phyloP scores from a whole-genome alignment of 2,797 vertebrate genomes.

The Notolepis coatsorum region DNA sequence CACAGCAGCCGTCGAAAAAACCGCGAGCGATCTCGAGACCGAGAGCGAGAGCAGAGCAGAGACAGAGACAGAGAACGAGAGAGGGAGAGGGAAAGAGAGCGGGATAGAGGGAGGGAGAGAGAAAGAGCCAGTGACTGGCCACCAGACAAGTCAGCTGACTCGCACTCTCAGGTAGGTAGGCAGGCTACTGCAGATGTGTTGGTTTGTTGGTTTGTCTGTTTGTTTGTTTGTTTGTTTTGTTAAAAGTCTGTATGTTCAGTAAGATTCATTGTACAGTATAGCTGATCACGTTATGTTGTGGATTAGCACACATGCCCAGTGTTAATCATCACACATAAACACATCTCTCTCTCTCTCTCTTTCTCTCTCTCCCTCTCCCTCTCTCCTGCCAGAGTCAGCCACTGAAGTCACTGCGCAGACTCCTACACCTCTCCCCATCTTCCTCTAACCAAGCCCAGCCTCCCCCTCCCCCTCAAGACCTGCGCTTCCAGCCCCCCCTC shows the following conservation, averaged over 20 bases:
- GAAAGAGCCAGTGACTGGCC: conserved; percentile 86
- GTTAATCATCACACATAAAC: background rate
- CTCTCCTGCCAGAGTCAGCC: conserved; percentile 89
- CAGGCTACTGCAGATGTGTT: background rate
- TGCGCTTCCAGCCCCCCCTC: conserved; percentile 93
- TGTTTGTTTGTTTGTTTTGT: background rate
- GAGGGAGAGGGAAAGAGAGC: conserved; percentile 71
- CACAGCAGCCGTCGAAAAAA: conserved; percentile 94
- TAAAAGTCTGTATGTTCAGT: background rate
- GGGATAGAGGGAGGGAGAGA: conserved; percentile 74
- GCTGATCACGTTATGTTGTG: background rate
- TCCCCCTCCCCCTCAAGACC: conserved; percentile 84
- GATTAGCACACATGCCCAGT: background rate
- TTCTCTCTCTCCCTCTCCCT: background rate
- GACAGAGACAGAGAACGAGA: conserved; percentile 78
- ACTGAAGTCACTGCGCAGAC: conserved; percentile 94
- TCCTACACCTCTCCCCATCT: conserved; percentile 91
- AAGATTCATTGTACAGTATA: too few relatives aligned
- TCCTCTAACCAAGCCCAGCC: conserved; percentile 78
- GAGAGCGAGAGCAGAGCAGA: conserved; percentile 71
- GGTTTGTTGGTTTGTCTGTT: background rate
- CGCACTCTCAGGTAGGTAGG: conserved; percentile 88
- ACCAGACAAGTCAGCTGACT: conserved; percentile 91
- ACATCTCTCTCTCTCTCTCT: background rate
- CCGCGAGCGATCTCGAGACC: conserved; percentile 88